Evolutionary conservation across 1,140 invertebrate species (phyloP), one percentile per base, ranked within the genome.

Genomic region (Anoplophora glabripennis): DNA sequence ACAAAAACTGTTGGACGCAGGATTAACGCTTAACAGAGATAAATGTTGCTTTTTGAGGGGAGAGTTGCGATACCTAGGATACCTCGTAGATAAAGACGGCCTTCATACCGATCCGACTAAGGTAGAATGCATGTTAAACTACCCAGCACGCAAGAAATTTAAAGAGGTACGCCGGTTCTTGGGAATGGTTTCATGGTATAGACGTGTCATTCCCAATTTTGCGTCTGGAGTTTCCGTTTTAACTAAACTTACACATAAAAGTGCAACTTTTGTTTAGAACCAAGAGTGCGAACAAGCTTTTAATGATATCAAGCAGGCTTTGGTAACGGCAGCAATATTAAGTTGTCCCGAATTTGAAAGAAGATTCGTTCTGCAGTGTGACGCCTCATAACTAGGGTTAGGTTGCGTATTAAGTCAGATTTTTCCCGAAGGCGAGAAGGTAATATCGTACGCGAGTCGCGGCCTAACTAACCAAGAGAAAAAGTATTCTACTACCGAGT

Each of bases 401-500:
- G 72, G 70, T 8, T 66, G 65, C 0, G 60, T 71, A 4, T 44
- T 76, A 8, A 51, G 56, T 18, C 74, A 76, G 46, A 48, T 53
- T 8, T 8, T 38, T 10, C 42, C 66, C 0, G 56, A 63, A 5
- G 58, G 47, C 14, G 65, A 73, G 38, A 53, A 62, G 28, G 72
- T 72, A 2, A 67, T 80, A 4, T 67, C 68, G 0, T 79, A 78
- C 64, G 73, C 72, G 11, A 76, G 77, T 58, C 37, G 76, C 12
- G 55, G 59, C 1, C 54, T 81, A 7, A 61, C 37, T 10, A 51
- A 51, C 9, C 37, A 61, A 9, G 78, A 83, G 67, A 59, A 40
- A 45, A 77, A 78, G 17, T 82, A 78, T 59, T 64, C 61, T 1
- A 67, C 66, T 4, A 77, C 75, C 2, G 78, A 83, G 64, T 61